A percentile compares a stretch with the other conserved stretches of the same genome.
Conservation (phyloP, 37 sponge, comb jelly and placozoan species). For the Ephydatia muelleri region DNA sequence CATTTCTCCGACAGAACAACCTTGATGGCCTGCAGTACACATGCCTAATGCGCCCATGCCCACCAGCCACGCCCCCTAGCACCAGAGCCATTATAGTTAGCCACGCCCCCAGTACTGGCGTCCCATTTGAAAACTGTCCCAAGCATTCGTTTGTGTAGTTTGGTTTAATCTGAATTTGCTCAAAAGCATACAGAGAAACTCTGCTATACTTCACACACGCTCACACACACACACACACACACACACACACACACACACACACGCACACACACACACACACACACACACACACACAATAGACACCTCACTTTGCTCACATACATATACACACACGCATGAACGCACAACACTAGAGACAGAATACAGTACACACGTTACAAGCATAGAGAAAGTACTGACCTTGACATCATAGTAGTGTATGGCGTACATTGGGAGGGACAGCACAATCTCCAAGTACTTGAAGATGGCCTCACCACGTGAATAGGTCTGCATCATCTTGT, state of each 20-base stretch:
- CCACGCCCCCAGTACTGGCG: too few relatives aligned
- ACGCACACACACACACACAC: too few relatives aligned
- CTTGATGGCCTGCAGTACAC: too few relatives aligned
- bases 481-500: constrained; percentile 38
- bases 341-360: background rate
- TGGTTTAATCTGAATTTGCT: too few relatives aligned
- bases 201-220: too few relatives aligned
- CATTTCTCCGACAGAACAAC: too few relatives aligned
- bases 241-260: constrained; percentile 29
- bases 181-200: too few relatives aligned
- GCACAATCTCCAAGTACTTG: constrained; percentile 71
- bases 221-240: constrained; percentile 18
- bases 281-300: constrained; percentile 8
- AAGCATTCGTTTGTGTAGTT: too few relatives aligned
- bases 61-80: too few relatives aligned
- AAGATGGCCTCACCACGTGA: constrained; percentile 77
- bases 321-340: background rate
- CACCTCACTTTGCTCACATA: background rate
- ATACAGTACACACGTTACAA: background rate
- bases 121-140: too few relatives aligned
- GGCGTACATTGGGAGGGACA: constrained; percentile 65
- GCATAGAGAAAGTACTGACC: constrained; percentile 12
- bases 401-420: constrained; percentile 74
- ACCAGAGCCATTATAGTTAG: too few relatives aligned
- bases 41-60: too few relatives aligned